Base-by-base conservation (phyloP, 2,888 invertebrate genomes). In the Zeuzera pyrina region DNA sequence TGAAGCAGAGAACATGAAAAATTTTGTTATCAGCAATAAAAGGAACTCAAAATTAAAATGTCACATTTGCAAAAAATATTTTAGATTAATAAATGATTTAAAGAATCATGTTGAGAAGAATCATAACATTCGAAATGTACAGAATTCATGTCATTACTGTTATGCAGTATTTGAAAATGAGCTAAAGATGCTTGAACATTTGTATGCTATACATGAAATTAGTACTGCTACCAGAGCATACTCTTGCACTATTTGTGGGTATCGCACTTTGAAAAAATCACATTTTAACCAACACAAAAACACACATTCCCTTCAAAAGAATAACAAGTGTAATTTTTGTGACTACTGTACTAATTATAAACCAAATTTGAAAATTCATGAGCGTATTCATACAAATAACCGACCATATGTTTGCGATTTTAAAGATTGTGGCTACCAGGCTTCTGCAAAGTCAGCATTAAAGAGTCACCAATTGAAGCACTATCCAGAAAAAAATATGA, bases 381-480 rank as follows among this genome's bases (percentile, higher is more conserved):
- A 48, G 30, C 38, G 43, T 2, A 58, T 48, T 30, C 69, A 69
- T 28, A 47, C 39, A 1, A 45, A 45, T 7, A 31, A 38, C 5
- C 53, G 48, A 29, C 42, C 47, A 1, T 63, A 50, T 40, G 4
- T 15, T 3, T 61, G 63, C 42, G 21, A 42, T 3, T 47, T 36
- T 29, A 10, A 29, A 2, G 36, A 40, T 5, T 63, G 61, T 31
- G 15, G 8, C 2, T 59, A 54, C 14, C 31, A 25, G 2, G 42
- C 50, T 28, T 23, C 48, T 8, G 42, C 63, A 0, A 53, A 49
- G 29, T 53, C 66, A 2, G 59, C 52, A 0, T 40, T 69, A 4
- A 40, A 36, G n/a, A 64, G 57, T 33, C 69, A 69, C 36, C 23
- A 38, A 22, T 32, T 65, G 3, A 57, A 52, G 38, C 69, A 69